These are phyloP conservation scores for Julus scanicus DNA, from an alignment of 2,888 invertebrate species.

Conservation along the genomic window DNA sequence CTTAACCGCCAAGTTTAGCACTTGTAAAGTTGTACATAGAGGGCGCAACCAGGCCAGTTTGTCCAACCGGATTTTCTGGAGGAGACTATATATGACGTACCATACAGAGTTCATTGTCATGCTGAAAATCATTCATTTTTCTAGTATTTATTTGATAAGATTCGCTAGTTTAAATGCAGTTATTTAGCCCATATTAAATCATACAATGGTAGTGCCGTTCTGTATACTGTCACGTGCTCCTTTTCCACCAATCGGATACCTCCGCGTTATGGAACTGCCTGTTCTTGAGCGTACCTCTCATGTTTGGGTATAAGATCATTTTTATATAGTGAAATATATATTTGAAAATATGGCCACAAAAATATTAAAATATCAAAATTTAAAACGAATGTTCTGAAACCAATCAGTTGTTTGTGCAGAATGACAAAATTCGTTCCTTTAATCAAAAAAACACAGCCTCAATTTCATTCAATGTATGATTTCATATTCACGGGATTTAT, in stretches of 20 bases:
- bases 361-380: not conserved
- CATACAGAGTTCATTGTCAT: not conserved
- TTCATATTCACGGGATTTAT: not conserved
- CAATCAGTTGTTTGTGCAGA: not conserved
- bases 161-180: not conserved
- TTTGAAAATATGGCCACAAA: slow-evolving; percentile 5
- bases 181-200: not conserved
- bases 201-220: not conserved
- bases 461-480: slow-evolving; percentile 27
- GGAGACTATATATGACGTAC: not conserved
- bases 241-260: not conserved
- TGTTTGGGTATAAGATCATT: not conserved
- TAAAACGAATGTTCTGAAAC: not conserved
- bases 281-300: too few relatives aligned
- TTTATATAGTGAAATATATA: not conserved
- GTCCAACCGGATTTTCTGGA: too few relatives aligned
- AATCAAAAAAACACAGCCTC: not conserved
- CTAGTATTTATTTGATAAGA: slow-evolving; percentile 1
- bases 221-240: not conserved
- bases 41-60: not conserved
- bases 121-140: not conserved
- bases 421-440: not conserved
- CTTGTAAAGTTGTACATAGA: not conserved
- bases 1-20: too few relatives aligned
- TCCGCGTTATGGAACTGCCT: not conserved